phyloP scores from a whole-genome alignment of 2,797 vertebrate genomes.

The Micrastur ruficollis region DNA sequence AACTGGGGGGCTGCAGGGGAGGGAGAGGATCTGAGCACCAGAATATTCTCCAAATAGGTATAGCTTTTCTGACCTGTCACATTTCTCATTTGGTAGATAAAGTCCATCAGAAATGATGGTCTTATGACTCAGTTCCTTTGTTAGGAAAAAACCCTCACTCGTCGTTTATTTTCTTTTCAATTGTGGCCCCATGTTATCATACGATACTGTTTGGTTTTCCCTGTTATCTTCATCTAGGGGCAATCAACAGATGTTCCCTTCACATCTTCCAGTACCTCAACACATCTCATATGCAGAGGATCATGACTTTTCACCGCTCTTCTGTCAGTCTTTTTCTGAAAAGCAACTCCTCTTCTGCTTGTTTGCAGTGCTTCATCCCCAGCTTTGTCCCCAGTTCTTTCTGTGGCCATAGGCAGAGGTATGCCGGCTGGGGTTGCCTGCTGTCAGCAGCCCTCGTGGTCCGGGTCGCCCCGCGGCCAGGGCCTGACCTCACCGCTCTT shows the following conservation, averaged over 20 bases:
- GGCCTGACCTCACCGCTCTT: not conserved
- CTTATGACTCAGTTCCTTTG: not conserved
- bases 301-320: not conserved
- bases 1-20: not conserved
- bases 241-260: not conserved
- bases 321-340: not conserved
- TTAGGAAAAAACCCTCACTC: not conserved
- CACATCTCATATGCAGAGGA: not conserved
- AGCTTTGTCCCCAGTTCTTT: not conserved
- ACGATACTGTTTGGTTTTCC: not conserved
- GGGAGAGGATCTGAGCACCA: not conserved
- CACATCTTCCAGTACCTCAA: not conserved
- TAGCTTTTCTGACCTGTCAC: not conserved
- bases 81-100: not conserved
- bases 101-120: not conserved
- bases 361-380: not conserved
- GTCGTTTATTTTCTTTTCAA: not conserved
- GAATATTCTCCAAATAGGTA: accelerated
- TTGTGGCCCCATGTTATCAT: not conserved
- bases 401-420: not conserved
- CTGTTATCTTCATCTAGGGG: not conserved
- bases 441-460: not conserved
- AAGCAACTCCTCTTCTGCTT: not conserved
- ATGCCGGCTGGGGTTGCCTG: not conserved
- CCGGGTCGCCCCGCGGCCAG: not conserved